A percentile compares a stretch with the other conserved stretches of the same genome.
Conservation (phyloP, 2,888 invertebrate species). For the Erebia aethiops region DNA sequence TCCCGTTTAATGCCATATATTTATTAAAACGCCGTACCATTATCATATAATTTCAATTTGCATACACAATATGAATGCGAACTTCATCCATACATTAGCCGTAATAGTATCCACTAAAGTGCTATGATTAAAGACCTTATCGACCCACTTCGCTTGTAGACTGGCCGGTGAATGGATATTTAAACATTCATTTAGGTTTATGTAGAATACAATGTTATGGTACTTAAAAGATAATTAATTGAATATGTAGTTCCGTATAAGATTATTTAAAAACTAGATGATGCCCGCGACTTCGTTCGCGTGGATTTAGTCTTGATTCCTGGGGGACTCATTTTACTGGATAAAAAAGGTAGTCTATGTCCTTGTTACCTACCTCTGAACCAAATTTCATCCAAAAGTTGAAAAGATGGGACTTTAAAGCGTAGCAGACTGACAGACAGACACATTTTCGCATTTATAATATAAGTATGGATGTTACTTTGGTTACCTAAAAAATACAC, state of each 20-base stretch:
- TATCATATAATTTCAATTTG: conserved; percentile 46
- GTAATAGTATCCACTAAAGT: conserved; percentile 35
- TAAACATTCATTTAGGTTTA: conserved; percentile 5
- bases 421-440: no score
- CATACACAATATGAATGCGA: conserved; percentile 39
- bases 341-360: no score
- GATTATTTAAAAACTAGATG: neutral
- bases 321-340: no score
- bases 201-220: neutral
- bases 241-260: neutral
- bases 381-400: no score
- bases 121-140: conserved; percentile 40
- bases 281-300: no score
- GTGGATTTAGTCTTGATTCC: no score
- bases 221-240: neutral
- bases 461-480: no score
- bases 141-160: conserved; percentile 32
- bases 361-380: no score
- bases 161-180: conserved; percentile 24
- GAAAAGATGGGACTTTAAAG: no score
- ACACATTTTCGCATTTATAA: no score
- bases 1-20: conserved; percentile 30
- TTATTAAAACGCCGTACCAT: conserved; percentile 41
- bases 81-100: conserved; percentile 33
- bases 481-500: no score